Percentiles rank a stretch among this genome's conserved stretches.
Evolutionary conservation across 2,113 vertebrate species (phyloP).

Genomic region (Spilogale gracilis): DNA sequence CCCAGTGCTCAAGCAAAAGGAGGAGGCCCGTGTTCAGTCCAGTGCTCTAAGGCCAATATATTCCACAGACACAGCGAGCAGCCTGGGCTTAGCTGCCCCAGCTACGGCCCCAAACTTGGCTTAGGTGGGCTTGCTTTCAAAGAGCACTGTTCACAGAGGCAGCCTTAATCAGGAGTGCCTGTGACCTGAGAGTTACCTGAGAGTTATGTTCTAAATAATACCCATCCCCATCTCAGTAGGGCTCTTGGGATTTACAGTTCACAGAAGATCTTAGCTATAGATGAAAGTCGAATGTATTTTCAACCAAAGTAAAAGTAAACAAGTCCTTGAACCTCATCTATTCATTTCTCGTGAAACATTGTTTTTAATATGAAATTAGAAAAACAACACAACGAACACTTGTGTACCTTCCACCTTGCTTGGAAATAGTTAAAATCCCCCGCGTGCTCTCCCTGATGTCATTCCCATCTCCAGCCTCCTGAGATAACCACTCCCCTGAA

Average conservation of each 20-base stretch:
- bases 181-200: not conserved
- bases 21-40: not conserved
- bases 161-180: too few relatives aligned
- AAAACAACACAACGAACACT: not conserved
- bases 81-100: not conserved
- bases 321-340: not conserved
- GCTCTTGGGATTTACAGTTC: not conserved
- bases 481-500: not conserved
- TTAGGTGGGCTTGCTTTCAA: not conserved
- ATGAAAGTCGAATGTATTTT: not conserved
- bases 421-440: not conserved
- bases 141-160: not conserved
- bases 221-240: not conserved
- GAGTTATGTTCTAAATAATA: not conserved
- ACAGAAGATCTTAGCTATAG: not conserved
- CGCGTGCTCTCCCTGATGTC: not conserved
- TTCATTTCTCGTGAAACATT: slow-evolving; percentile 33
- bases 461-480: not conserved
- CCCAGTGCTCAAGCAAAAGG: not conserved
- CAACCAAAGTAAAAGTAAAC: not conserved
- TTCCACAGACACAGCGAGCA: not conserved
- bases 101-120: not conserved
- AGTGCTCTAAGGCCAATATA: not conserved
- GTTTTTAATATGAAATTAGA: not conserved
- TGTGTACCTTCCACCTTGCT: not conserved